Percentiles rank a stretch among this genome's conserved stretches.
Conservation (phyloP, 1,140 invertebrate genomes). For the Lordiphosa collinella region DNA sequence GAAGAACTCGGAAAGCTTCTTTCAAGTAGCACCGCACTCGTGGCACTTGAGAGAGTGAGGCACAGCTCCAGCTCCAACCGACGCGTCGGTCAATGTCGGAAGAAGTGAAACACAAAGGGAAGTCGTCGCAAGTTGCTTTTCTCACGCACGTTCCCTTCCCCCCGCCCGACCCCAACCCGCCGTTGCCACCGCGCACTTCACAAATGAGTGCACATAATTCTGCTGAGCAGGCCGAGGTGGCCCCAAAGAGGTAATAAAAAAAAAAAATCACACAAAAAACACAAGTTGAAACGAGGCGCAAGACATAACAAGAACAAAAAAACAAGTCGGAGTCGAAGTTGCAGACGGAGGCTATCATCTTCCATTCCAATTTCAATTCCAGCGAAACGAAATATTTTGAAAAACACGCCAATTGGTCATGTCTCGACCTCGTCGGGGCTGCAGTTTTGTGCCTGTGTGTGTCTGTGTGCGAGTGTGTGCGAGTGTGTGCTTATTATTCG, state of each 20-base stretch:
- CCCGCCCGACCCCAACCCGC: background rate
- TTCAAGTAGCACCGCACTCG: conserved; percentile 60
- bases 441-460: conserved; percentile 14
- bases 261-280: conserved; percentile 16
- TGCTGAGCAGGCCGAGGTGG: conserved; percentile 33
- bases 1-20: conserved; percentile 47
- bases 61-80: background rate
- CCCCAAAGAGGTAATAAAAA: conserved; percentile 38
- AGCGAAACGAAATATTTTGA: conserved; percentile 53
- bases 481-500: conserved; percentile 66
- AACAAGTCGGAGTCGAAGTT: conserved; percentile 5
- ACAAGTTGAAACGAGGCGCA: conserved; percentile 22
- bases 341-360: conserved; percentile 48
- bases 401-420: conserved; percentile 77
- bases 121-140: conserved; percentile 37
- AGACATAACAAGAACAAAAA: conserved; percentile 31
- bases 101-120: conserved; percentile 7
- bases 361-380: conserved; percentile 62
- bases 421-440: conserved; percentile 62
- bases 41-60: conserved; percentile 26
- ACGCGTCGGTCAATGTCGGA: background rate
- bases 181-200: conserved; percentile 55
- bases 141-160: conserved; percentile 44
- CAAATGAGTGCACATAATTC: conserved; percentile 72
- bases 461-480: conserved; percentile 12